phyloP scores from a whole-genome alignment of 2,888 invertebrate species.

The Sceliomorpha sp. region DNA sequence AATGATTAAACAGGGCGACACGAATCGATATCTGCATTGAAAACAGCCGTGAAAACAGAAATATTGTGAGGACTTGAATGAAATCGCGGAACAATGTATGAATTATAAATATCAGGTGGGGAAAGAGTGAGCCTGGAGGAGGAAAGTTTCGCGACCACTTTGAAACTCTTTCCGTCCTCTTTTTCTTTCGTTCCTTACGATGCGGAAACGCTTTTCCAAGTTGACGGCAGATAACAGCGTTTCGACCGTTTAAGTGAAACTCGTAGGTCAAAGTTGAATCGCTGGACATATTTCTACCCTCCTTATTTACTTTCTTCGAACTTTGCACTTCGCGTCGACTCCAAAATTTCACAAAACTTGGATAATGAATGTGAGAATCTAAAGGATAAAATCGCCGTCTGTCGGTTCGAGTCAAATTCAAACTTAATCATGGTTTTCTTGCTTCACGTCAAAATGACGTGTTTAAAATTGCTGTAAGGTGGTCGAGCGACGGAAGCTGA shows the following conservation, averaged over 20 bases:
- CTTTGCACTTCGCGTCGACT: conserved; percentile 20
- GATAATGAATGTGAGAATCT: conserved; percentile 6
- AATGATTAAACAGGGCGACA: not conserved
- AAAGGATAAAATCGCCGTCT: not conserved
- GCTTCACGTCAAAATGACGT: too few relatives aligned
- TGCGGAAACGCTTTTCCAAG: conserved; percentile 37
- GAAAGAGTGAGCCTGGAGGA: conserved; percentile 15
- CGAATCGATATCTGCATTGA: not conserved
- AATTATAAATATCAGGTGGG: conserved; percentile 30
- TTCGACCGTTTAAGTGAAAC: conserved; percentile 34
- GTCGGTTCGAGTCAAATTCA: too few relatives aligned
- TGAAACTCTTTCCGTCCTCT: conserved; percentile 25
- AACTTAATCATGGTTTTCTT: too few relatives aligned
- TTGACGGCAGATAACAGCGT: conserved; percentile 36
- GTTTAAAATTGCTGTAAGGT: too few relatives aligned
- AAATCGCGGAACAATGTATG: conserved; percentile 18
- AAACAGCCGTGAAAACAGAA: not conserved
- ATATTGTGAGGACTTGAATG: conserved; percentile 7
- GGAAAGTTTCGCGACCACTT: conserved; percentile 31
- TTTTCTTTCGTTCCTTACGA: conserved; percentile 35
- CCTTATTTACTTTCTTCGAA: conserved; percentile 29
- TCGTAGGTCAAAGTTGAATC: conserved; percentile 36
- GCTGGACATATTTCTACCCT: conserved; percentile 28
- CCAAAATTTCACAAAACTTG: conserved; percentile 2
- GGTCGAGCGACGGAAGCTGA: too few relatives aligned